Conservation (phyloP, 2,797 vertebrate species). For the Sebastes hubbsi region DNA sequence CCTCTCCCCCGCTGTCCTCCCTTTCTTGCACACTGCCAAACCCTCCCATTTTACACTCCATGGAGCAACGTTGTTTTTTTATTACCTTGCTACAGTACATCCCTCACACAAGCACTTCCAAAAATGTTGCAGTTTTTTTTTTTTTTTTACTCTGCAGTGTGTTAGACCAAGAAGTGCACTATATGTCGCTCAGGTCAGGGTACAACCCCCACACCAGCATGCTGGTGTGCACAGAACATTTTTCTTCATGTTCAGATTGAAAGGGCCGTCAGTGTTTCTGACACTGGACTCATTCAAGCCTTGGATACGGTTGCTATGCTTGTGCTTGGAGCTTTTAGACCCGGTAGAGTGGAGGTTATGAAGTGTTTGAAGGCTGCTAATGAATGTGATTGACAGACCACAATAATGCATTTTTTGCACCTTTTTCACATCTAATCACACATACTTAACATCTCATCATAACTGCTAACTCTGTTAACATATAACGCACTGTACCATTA, state of each 20-base stretch:
- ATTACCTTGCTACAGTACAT: constrained; percentile 25
- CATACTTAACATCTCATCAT: constrained; percentile 4
- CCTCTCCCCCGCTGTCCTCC: constrained; percentile 46
- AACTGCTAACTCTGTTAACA: not conserved
- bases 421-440: constrained; percentile 10
- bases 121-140: constrained; percentile 45
- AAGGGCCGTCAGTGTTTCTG: constrained; percentile 25
- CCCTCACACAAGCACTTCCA: constrained; percentile 30
- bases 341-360: not conserved
- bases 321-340: constrained; percentile 5
- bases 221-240: constrained; percentile 10
- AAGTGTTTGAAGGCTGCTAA: not conserved
- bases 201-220: not conserved
- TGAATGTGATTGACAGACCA: constrained; percentile 5
- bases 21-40: constrained; percentile 42
- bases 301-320: constrained; percentile 37
- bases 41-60: constrained; percentile 64
- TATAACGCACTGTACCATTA: not conserved
- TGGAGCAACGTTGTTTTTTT: constrained; percentile 49
- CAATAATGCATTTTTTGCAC: not conserved
- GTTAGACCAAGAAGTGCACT: constrained; percentile 23
- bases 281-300: constrained; percentile 12
- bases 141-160: constrained; percentile 11
- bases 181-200: constrained; percentile 16
- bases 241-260: constrained; percentile 30